phyloP scores from a whole-genome alignment of 2,888 invertebrate genomes.

The Tricholauxania praeusta region DNA sequence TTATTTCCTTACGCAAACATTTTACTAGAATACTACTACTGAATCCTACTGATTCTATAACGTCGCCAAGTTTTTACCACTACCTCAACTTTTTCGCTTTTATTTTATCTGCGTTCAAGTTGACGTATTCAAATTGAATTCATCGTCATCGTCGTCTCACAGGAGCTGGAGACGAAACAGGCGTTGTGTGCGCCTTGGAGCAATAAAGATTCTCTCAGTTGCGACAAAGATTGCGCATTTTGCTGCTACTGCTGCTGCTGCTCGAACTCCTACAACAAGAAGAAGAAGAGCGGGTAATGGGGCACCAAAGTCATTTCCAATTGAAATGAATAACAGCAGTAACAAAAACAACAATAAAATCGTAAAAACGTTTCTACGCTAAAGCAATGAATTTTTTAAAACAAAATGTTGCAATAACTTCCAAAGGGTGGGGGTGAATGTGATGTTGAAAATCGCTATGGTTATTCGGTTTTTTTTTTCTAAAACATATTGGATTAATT shows the following conservation, averaged over 20 bases:
- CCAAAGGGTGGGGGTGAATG: background rate
- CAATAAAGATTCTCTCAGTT: background rate
- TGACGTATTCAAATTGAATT: slow-evolving; percentile 30
- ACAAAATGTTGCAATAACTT: slow-evolving; percentile 1
- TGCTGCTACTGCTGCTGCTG: background rate
- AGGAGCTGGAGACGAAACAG: background rate
- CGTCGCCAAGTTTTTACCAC: background rate
- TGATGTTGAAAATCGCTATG: background rate
- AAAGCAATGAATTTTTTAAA: slow-evolving; percentile 26
- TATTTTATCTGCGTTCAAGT: background rate
- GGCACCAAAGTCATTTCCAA: slow-evolving; percentile 15
- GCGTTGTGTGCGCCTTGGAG: slow-evolving; percentile 10
- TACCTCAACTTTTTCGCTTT: background rate
- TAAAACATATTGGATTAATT: too few species aligned
- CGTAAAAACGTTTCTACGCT: background rate
- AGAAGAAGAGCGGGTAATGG: background rate
- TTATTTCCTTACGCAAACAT: slow-evolving; percentile 19
- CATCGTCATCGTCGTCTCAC: slow-evolving; percentile 2
- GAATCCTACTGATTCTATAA: background rate
- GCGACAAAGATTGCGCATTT: slow-evolving; percentile 24
- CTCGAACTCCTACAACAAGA: too few species aligned
- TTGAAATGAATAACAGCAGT: slow-evolving; percentile 30
- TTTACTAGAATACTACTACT: background rate
- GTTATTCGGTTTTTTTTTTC: background rate
- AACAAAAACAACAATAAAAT: background rate